Conservation (phyloP, 2,888 invertebrate genomes). For the Eristalinus sepulchralis region DNA sequence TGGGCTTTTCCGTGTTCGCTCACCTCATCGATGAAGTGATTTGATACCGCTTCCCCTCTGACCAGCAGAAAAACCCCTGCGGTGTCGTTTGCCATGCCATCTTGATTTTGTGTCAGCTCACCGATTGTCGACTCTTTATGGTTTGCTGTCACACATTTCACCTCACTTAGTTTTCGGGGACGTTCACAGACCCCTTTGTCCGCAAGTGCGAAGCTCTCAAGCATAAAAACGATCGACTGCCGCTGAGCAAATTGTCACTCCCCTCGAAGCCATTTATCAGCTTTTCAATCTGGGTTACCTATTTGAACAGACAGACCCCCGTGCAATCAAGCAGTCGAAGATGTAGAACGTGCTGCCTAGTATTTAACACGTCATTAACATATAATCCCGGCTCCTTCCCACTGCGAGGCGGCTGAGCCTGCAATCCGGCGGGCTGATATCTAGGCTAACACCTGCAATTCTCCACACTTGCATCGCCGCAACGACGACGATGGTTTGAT, state of each 20-base stretch:
- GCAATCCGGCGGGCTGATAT: slow-evolving; percentile 27
- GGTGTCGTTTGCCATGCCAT: neutral
- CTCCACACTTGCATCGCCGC: neutral
- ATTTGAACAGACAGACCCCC: neutral
- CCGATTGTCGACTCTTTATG: neutral
- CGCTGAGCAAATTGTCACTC: neutral
- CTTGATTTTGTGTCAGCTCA: neutral
- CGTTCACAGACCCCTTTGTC: too few species aligned
- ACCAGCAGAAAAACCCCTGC: neutral
- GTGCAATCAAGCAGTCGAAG: neutral
- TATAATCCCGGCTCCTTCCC: slow-evolving; percentile 33
- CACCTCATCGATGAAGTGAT: neutral
- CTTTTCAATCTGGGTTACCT: neutral
- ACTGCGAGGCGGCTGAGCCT: neutral
- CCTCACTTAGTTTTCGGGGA: too few species aligned
- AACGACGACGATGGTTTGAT: neutral
- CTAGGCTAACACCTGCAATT: slow-evolving; percentile 66
- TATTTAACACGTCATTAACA: slow-evolving; percentile 63
- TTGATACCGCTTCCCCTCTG: neutral
- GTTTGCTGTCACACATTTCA: neutral
- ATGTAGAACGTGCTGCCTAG: slow-evolving; percentile 50
- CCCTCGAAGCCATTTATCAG: neutral
- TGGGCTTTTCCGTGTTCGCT: neutral
- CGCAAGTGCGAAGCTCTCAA: too few species aligned
- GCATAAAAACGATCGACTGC: neutral